Evolutionary conservation across 2,797 vertebrate genomes (phyloP).

Genomic region (Gallinago nigripennis): DNA sequence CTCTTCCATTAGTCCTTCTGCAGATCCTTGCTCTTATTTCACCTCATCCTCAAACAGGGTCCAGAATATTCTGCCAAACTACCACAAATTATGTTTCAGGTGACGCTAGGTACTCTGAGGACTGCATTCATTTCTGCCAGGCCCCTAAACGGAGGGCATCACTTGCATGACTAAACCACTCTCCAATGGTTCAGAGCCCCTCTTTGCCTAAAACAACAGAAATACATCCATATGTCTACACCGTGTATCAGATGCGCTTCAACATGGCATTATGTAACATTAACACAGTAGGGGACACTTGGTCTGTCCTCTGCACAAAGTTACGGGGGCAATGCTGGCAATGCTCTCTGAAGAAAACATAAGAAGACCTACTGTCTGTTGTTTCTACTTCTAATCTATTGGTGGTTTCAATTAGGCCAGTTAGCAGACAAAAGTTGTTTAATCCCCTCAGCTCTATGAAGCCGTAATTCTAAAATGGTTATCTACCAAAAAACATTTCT

Average conservation of each 20-base stretch:
- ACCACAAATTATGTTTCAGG: neutral
- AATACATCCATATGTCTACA: neutral
- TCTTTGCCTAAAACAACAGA: neutral
- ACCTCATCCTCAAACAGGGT: neutral
- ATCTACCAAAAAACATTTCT: neutral
- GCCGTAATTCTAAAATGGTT: neutral
- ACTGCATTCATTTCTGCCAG: neutral
- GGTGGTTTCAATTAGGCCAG: constrained; percentile 46
- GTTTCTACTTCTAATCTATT: constrained; percentile 25
- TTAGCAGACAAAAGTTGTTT: constrained; percentile 56
- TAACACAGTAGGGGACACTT: neutral
- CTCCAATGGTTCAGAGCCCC: neutral
- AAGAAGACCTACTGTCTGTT: neutral
- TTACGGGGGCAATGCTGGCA: neutral
- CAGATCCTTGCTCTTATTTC: neutral
- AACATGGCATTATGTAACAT: neutral
- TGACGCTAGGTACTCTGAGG: neutral
- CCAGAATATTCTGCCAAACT: neutral
- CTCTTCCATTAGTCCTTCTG: neutral
- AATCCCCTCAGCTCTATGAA: constrained; percentile 39
- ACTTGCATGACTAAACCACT: neutral
- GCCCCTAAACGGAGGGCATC: neutral
- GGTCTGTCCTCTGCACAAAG: neutral
- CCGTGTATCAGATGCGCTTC: neutral
- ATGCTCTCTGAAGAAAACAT: constrained; percentile 24